Evolutionary conservation across 1,140 invertebrate species (phyloP).

Genomic region (Aphelinus certus): DNA sequence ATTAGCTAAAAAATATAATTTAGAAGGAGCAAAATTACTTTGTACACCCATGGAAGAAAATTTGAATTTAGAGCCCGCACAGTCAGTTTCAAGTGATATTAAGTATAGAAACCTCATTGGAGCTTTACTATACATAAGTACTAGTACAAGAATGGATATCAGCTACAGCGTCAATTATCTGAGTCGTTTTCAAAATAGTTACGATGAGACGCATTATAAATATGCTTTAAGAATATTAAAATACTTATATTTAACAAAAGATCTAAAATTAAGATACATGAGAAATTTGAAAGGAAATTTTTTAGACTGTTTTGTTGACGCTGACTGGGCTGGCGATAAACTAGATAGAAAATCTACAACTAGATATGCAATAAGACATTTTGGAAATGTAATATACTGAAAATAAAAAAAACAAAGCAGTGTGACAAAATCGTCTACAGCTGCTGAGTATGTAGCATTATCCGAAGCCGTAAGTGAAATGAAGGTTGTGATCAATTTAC

Average conservation of each 20-base stretch:
- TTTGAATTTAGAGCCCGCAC: background rate
- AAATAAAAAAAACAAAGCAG: conserved; percentile 8
- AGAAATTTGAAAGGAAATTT: too few relatives aligned
- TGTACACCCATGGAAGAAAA: background rate
- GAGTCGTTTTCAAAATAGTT: too few relatives aligned
- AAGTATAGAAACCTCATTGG: too few relatives aligned
- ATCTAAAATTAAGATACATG: conserved; percentile 34
- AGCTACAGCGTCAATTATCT: conserved; percentile 14
- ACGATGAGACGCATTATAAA: too few relatives aligned
- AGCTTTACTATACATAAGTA: conserved; percentile 2
- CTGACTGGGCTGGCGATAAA: conserved; percentile 58
- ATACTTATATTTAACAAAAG: background rate
- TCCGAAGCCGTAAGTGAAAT: conserved; percentile 5
- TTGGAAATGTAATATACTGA: conserved; percentile 3
- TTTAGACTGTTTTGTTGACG: conserved; percentile 55
- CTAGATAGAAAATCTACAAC: conserved; percentile 58
- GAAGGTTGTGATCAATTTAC: background rate
- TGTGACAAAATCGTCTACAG: conserved; percentile 2
- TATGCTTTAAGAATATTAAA: too few relatives aligned
- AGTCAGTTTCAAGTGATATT: too few relatives aligned
- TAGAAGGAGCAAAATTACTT: background rate
- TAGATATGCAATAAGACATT: conserved; percentile 51
- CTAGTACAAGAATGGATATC: conserved; percentile 14
- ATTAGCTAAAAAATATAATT: conserved; percentile 27
- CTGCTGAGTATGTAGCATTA: conserved; percentile 6